Conservation (phyloP, 2,888 invertebrate genomes). For the Eristalinus aeneus region DNA sequence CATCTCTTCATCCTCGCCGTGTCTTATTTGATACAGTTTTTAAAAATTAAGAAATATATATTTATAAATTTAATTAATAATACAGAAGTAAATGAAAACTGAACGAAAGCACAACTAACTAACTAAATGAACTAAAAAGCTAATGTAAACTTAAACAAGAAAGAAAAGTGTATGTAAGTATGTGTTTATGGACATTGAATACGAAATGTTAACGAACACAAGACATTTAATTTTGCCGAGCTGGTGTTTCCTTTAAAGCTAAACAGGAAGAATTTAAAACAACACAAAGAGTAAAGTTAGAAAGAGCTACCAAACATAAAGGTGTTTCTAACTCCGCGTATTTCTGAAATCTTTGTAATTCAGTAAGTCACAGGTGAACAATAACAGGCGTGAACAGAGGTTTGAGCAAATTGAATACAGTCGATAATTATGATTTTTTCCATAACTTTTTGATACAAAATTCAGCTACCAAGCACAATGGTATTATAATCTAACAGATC, state of each 20-base stretch:
- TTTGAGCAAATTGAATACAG: not conserved
- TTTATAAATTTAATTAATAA: not conserved
- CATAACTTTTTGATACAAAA: not conserved
- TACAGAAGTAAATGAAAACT: constrained; percentile 26
- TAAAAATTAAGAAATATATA: constrained; percentile 35
- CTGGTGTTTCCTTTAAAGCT: constrained; percentile 22
- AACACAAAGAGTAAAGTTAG: not conserved
- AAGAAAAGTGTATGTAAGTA: not conserved
- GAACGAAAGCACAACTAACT: constrained; percentile 54
- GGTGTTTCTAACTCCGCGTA: not conserved
- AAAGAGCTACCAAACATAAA: not conserved
- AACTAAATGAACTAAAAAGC: constrained; percentile 32
- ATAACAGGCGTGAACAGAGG: not conserved
- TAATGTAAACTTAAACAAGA: not conserved
- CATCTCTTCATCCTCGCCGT: constrained; percentile 5
- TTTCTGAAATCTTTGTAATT: not conserved
- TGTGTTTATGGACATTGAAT: constrained; percentile 45
- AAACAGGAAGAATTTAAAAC: constrained; percentile 1
- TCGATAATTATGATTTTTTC: too few relatives aligned
- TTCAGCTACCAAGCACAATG: too few relatives aligned
- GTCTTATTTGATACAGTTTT: constrained; percentile 54
- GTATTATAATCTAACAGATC: too few relatives aligned
- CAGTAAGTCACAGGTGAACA: not conserved
- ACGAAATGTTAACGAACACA: constrained; percentile 15
- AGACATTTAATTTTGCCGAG: not conserved